Evolutionary conservation across 2,888 invertebrate species (phyloP), one percentile per base, ranked within the genome.

Genomic region (Orthonevra nobilis): DNA sequence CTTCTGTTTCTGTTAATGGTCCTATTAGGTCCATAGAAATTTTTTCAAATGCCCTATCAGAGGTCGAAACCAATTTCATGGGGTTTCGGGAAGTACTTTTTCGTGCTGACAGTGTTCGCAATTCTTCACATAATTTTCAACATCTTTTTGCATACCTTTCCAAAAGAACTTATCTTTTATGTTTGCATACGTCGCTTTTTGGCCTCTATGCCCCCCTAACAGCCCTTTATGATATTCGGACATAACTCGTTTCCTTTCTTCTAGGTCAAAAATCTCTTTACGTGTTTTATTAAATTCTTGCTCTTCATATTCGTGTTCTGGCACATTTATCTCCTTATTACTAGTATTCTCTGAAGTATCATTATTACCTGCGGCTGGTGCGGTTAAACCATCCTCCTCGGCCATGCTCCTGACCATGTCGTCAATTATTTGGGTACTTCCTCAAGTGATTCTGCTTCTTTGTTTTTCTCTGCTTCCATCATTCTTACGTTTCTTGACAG

Each of bases 51-150:
- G 36, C 52, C 2, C 34, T 52, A 14, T 52, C 34, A 6, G 52
- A 34, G 17, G 52, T 36, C 23, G 36, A 52, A 34, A 52, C 36
- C 23, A 52, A 23, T 52, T 52, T 36, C 52, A 52, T 52, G 14
- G 36, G 23, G 20, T 52, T 52, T 44, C 44, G 44, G 7, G 44
- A 44, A 44, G 14, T 14, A 44, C 44, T 44, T 44, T 44, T 44
- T 44, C 44, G 26, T 44, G 23, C 19, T 42, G 42, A 42, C 42
- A 42, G 12, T 42, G 42, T 42, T 42, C 40, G 12, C 20, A 42
- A 42, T 42, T 23, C 23, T 23, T 42, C 10, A 20, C 19, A 54
- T 40, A 36, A 23, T 48, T 30, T 48, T 48, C 48, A 9, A 48
- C 17, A 32, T 48, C 32, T n/a, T n/a, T n/a, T n/a, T n/a, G n/a